These are phyloP conservation scores for Nestor notabilis DNA, from an alignment of 2,113 vertebrate species.

Conservation along the genomic window DNA sequence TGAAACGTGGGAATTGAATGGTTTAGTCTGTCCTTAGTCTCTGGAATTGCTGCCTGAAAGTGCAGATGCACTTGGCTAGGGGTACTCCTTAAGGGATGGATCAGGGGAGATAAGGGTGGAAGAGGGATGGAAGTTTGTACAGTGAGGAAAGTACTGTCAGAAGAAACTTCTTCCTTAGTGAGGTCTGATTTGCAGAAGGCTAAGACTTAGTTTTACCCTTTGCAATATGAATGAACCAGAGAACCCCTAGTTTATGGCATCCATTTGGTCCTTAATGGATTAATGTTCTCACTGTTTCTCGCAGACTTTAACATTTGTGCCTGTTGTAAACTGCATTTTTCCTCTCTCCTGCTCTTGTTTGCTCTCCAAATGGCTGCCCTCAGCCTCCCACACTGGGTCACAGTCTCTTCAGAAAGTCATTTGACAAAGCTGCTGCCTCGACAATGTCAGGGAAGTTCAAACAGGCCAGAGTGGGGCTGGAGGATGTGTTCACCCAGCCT, in stretches of 20 bases:
- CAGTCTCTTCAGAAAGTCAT: background rate
- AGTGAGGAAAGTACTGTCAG: fast-evolving
- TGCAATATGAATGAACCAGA: background rate
- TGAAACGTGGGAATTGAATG: background rate
- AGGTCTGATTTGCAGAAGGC: background rate
- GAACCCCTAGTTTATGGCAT: background rate
- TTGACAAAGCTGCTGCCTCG: background rate
- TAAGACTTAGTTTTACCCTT: background rate
- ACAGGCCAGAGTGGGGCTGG: background rate
- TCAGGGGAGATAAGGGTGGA: background rate
- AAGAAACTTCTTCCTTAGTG: background rate
- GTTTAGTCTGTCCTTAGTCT: background rate
- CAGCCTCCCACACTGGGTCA: background rate
- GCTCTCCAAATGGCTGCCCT: background rate
- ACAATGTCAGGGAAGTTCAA: background rate
- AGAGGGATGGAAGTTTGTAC: background rate
- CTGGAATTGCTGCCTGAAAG: background rate
- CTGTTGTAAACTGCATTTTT: background rate
- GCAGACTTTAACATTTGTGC: conserved; percentile 4
- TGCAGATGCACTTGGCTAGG: background rate
- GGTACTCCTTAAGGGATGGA: background rate
- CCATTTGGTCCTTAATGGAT: conserved; percentile 34
- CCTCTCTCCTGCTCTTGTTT: background rate
- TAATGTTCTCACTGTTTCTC: background rate
- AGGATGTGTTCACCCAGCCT: background rate